Base-by-base conservation (phyloP, 2,113 vertebrate genomes). In the Pseudopipra pipra region DNA sequence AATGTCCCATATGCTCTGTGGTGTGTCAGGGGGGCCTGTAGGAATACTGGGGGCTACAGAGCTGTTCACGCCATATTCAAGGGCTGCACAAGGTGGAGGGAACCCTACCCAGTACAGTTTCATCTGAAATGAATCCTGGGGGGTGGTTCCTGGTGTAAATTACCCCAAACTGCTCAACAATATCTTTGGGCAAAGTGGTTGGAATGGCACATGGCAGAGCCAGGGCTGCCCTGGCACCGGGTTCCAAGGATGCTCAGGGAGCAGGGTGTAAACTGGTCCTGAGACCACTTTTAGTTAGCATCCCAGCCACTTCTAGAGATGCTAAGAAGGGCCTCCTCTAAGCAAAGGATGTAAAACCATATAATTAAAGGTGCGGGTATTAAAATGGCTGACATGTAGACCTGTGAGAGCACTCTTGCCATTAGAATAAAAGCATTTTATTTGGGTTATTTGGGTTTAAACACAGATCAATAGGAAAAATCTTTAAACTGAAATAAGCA, bases 401-500 rank as follows among this genome's bases (percentile, higher is more conserved):
- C 78, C 51, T 71, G 27, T n/a, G 82, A 79, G 87, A 94, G 18
- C 43, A 55, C 65, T 84, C 59, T 19, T 61, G 35, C 44, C 14
- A 25, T 81, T 75, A 83, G 56, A 90, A 52, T 72, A 77, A 93
- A 95, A 80, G 35, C 46, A 90, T 52, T 52, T 52, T 27, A 27
- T 51, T 51, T 51, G 86, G 47, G 63, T 77, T 96, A 85, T 66
- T 91, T 77, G 75, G 59, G 46, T 85, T 94, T 94, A 88, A 93
- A 75, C 13, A 41, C 1, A 65, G 55, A 77, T 92, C 85, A 86
- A 75, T 56, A 84, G 33, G 66, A 92, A 95, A 84, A 66, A 66
- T 59, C 90, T 83, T 91, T 88, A 83, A 77, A 86, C 27, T 56
- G 79, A 93, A 90, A 84, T 27, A 93, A 88, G 56, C n/a, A 83